phyloP scores from a whole-genome alignment of 2,113 vertebrate genomes.

The Brachyhypopomus occidentalis region DNA sequence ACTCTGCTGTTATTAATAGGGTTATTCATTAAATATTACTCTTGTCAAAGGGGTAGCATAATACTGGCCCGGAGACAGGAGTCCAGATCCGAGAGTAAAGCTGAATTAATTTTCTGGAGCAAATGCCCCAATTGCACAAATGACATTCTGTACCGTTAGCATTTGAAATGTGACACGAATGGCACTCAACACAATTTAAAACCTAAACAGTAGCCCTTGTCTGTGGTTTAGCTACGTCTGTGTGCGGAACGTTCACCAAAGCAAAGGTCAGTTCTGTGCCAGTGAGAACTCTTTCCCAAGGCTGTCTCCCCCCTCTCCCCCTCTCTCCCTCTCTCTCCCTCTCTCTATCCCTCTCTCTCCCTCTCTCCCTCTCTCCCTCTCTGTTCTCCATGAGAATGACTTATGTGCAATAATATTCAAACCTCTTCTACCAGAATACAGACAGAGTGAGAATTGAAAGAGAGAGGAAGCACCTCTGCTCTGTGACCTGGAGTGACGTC shows the following conservation, averaged over 20 bases:
- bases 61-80: slow-evolving; percentile 94
- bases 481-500: slow-evolving; percentile 7
- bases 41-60: slow-evolving; percentile 95
- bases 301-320: slow-evolving; percentile 14
- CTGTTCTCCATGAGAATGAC: slow-evolving; percentile 36
- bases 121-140: slow-evolving; percentile 91
- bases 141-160: slow-evolving; percentile 93
- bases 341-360: no score
- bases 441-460: slow-evolving; percentile 18
- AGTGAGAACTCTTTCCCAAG: slow-evolving; percentile 36
- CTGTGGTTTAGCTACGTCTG: slow-evolving; percentile 49
- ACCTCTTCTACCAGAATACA: slow-evolving; percentile 35
- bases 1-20: slow-evolving; percentile 93
- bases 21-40: slow-evolving; percentile 98
- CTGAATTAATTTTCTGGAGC: slow-evolving; percentile 92
- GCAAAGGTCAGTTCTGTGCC: slow-evolving; percentile 48
- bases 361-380: slow-evolving; percentile 21
- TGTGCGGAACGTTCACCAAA: slow-evolving; percentile 60
- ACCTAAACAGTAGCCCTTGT: slow-evolving; percentile 81
- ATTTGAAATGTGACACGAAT: slow-evolving; percentile 97
- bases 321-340: no score
- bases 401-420: slow-evolving; percentile 49
- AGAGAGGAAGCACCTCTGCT: not conserved
- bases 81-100: slow-evolving; percentile 86
- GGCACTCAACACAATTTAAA: slow-evolving; percentile 90